phyloP scores from a whole-genome alignment of 2,797 vertebrate genomes.

The Gymnopithys bicolor region DNA sequence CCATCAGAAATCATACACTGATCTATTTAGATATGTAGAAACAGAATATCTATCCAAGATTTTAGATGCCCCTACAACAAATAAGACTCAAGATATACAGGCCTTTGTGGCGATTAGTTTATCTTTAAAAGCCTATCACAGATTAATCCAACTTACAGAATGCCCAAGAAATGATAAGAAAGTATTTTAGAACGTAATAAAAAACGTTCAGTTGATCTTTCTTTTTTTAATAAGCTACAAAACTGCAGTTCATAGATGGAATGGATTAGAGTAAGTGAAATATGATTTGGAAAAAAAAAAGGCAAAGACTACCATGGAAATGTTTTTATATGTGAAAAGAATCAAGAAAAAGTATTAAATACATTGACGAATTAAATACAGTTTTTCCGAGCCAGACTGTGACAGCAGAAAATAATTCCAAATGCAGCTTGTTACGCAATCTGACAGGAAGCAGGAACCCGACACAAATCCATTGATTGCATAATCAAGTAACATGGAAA shows the following conservation, averaged over 20 bases:
- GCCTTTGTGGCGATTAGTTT: not conserved
- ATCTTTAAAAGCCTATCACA: not conserved
- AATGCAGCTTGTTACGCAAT: not conserved
- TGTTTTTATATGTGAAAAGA: not conserved
- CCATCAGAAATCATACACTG: not conserved
- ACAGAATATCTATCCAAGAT: not conserved
- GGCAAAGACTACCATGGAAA: not conserved
- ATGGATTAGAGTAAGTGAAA: not conserved
- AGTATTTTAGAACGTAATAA: not conserved
- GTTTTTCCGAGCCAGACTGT: not conserved
- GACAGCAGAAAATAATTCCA: not conserved
- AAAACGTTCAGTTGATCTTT: not conserved
- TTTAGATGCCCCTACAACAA: not conserved
- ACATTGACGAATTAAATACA: not conserved
- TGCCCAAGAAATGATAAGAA: not conserved
- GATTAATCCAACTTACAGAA: not conserved
- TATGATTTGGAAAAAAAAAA: not conserved
- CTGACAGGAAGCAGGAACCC: not conserved
- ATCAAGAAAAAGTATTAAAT: not conserved
- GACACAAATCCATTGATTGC: not conserved
- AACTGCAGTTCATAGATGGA: not conserved
- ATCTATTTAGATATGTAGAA: not conserved
- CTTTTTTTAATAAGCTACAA: not conserved
- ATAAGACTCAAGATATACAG: not conserved
- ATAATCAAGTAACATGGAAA: accelerated